Base-by-base conservation (phyloP, 92 coral and sea anemone genomes). In the Phenganax marumi region DNA sequence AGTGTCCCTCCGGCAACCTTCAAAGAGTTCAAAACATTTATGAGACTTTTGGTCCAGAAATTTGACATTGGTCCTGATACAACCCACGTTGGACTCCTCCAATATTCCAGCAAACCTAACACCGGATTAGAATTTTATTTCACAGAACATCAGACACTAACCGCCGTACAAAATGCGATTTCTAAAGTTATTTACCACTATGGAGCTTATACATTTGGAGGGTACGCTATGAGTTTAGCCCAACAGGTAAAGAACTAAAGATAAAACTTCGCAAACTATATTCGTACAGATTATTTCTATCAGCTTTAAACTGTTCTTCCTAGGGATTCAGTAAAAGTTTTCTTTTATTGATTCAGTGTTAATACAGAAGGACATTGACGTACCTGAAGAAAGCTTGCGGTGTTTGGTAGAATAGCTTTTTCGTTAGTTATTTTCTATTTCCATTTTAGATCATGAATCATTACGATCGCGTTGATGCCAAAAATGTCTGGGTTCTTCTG, bases 171-270 rank as follows among this genome's bases (percentile, higher is more conserved):
- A 63, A 24, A 78, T 16, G 83, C 83, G 6, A 78, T 78, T 24
- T 61, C 72, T 10, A 63, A 78, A 48, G 47, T 78, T 11, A 46
- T 2, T 3, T 78, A 78, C 14, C 83, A 78, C 24, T 78, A 78
- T 24, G 83, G 83, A 1, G 83, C 83, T 18, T 78, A 78, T n/a
- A 78, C 83, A 19, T 78, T 61, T 25, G 83, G 73, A 8, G 83
- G 83, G 19, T 61, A 78, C 26, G 83, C 83, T 11, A 78, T 78
- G 83, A 47, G 33, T 8, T 33, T 78, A 24, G 83, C 83, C 0
- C 65, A 78, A 17, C 58, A 78, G 83, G 83, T 78, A 78, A 61
- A 54, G 21, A 16, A 23, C 0, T 3, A 12, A 58, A 58, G 8
- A 14, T 21, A 18, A 58, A 58, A 58, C 23, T 18, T 58, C 16